Evolutionary conservation across 2,797 vertebrate species (phyloP).

Genomic region (Limnodromus scolopaceus): DNA sequence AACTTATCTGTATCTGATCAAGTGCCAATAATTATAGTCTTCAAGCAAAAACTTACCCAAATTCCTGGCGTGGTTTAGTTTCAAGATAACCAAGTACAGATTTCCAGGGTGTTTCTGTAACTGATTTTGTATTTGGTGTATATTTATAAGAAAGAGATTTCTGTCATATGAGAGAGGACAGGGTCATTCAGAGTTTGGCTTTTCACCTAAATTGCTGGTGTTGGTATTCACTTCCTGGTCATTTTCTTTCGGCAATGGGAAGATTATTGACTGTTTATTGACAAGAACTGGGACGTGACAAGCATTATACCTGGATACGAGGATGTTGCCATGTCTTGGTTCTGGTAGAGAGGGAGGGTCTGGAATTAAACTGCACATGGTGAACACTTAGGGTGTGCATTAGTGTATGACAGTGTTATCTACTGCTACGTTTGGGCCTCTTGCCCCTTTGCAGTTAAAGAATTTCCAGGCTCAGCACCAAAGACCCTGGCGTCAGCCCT

Average conservation of each 20-base stretch:
- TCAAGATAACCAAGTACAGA: slow-evolving; percentile 59
- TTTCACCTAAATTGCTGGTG: neutral
- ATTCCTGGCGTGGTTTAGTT: slow-evolving; percentile 47
- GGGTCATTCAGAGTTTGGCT: slow-evolving; percentile 22
- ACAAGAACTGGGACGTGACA: neutral
- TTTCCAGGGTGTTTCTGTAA: slow-evolving; percentile 34
- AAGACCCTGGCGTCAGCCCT: neutral
- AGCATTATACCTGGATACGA: neutral
- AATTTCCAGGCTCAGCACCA: neutral
- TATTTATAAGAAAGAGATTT: slow-evolving; percentile 15
- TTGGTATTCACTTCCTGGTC: neutral
- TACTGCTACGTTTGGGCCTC: neutral
- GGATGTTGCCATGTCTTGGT: neutral
- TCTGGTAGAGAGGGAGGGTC: neutral
- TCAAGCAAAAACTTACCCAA: slow-evolving; percentile 27
- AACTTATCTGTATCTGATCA: slow-evolving; percentile 59
- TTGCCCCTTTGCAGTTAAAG: neutral
- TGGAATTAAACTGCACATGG: neutral
- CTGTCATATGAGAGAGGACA: neutral
- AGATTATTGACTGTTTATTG: neutral
- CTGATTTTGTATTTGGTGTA: neutral
- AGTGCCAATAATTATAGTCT: slow-evolving; percentile 38
- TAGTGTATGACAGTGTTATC: neutral
- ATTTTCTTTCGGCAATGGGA: neutral
- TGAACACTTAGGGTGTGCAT: neutral